Evolutionary conservation across 2,113 vertebrate genomes (phyloP).

Genomic region (chimpanzee (Pan troglodytes)): NHGRI_mPanTro3-v2.1_pri NC_086015.1:195932501-195933000

Average conservation of each 20-base stretch:
- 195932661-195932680: conserved; percentile 29
- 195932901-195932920: not conserved
- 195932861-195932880: not conserved
- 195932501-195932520: conserved; percentile 9
- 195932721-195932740: conserved; percentile 32
- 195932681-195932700: conserved; percentile 53
- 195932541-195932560: conserved; percentile 39
- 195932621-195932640: conserved; percentile 46
- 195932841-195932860: not conserved
- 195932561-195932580: conserved; percentile 33
- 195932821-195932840: not conserved
- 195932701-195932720: not conserved
- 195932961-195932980: not conserved
- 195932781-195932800: not conserved
- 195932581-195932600: conserved; percentile 37
- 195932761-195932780: not conserved
- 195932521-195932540: conserved; percentile 50
- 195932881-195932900: not conserved
- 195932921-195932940: not conserved
- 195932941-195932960: not conserved
- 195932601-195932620: conserved; percentile 21
- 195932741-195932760: conserved; percentile 50
- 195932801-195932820: not conserved
- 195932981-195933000: not conserved
- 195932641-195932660: conserved; percentile 53